Evolutionary conservation across 2,888 invertebrate species (phyloP).

Genomic region (Crepidodera aurea): DNA sequence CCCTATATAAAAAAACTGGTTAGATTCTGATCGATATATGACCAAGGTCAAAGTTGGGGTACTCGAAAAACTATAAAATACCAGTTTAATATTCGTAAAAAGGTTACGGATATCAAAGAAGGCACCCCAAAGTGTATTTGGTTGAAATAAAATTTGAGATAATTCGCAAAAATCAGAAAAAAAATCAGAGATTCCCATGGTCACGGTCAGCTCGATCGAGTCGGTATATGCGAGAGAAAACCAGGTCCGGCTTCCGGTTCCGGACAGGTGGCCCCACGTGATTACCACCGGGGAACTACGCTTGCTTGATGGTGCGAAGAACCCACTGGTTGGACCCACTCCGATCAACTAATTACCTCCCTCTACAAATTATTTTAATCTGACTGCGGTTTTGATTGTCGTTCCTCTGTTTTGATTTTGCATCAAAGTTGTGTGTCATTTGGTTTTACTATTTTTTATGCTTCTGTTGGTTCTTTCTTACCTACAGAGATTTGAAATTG

Average conservation of each 20-base stretch:
- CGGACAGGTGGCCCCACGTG: slow-evolving; percentile 58
- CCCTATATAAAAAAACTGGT: not conserved
- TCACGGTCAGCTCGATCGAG: not conserved
- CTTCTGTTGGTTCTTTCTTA: no score
- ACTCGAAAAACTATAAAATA: no score
- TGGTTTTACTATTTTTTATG: not conserved
- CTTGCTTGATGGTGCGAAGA: slow-evolving; percentile 60
- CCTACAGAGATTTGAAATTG: no score
- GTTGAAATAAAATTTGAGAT: not conserved
- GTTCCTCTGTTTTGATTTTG: slow-evolving; percentile 28
- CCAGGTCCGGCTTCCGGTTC: slow-evolving; percentile 61
- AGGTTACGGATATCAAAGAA: no score
- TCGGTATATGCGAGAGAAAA: slow-evolving; percentile 27
- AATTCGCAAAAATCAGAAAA: not conserved
- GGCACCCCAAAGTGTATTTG: no score
- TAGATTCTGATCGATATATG: not conserved
- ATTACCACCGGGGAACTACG: slow-evolving; percentile 57
- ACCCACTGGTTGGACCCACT: slow-evolving; percentile 54
- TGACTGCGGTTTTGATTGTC: slow-evolving; percentile 11
- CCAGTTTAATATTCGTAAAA: no score
- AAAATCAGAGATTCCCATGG: slow-evolving; percentile 7
- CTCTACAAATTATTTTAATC: not conserved
- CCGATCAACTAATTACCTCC: slow-evolving; percentile 32
- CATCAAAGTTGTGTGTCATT: not conserved
- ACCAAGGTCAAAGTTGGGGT: not conserved